Evolutionary conservation across 2,797 vertebrate species (phyloP).

Genomic region (Anabas testudineus): DNA sequence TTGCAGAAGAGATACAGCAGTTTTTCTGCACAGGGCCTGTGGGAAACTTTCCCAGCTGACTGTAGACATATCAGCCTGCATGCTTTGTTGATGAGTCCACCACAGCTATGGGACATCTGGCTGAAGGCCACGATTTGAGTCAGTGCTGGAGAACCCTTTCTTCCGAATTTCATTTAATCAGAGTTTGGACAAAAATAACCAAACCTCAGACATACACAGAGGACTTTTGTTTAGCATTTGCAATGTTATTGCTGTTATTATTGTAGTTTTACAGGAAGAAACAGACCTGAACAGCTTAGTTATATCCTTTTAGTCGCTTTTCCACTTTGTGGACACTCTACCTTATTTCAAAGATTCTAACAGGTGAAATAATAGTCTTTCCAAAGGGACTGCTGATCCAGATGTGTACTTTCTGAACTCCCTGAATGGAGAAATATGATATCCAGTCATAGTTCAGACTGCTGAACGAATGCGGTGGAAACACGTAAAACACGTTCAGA

Average conservation of each 20-base stretch:
- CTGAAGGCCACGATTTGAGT: conserved; percentile 53
- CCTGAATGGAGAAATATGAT: conserved; percentile 40
- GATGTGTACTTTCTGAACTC: conserved; percentile 59
- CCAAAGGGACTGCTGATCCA: conserved; percentile 30
- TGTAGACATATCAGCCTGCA: conserved; percentile 56
- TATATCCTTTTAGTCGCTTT: neutral
- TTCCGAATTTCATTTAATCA: conserved; percentile 19
- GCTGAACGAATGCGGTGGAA: conserved; percentile 30
- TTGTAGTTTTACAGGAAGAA: conserved; percentile 5
- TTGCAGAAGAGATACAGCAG: conserved; percentile 24
- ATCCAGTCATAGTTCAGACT: conserved; percentile 16
- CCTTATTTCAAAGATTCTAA: conserved; percentile 15
- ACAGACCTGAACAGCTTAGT: neutral
- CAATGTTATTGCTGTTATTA: neutral
- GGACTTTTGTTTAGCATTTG: conserved; percentile 2
- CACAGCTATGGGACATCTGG: conserved; percentile 57
- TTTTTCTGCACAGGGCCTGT: conserved; percentile 27
- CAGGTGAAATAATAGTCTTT: conserved; percentile 52
- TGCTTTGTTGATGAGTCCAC: conserved; percentile 72
- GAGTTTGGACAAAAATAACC: conserved; percentile 23
- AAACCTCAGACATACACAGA: conserved; percentile 15
- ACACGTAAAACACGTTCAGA: conserved; percentile 46
- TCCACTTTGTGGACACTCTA: conserved; percentile 2
- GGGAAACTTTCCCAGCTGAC: conserved; percentile 49
- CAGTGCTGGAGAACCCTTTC: conserved; percentile 34